Evolutionary conservation across 2,797 vertebrate species (phyloP), one percentile per base, ranked within the genome.

Genomic region (Hippopotamyrus pictus): DNA sequence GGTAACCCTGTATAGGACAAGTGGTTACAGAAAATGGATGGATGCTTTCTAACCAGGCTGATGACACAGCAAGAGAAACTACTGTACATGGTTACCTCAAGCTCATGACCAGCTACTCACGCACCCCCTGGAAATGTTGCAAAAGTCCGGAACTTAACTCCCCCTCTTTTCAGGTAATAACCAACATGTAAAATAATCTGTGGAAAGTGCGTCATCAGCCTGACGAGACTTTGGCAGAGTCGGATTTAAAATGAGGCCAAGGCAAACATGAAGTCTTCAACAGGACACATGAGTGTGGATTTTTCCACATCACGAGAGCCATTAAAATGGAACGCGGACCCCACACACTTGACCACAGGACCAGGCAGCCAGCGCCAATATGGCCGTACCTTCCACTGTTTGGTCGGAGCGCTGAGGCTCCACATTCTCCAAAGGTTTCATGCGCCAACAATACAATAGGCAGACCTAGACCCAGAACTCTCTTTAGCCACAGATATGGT

Each of bases 171-270:
- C 59, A 22, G 44, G 41, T 88, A 88, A 8, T 65, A 46, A 46
- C 57, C 33, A 48, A 65, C 59, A 25, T n/a, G 86, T 48, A 69
- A 65, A 9, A 46, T 65, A 88, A 69, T 88, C 87, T 41, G 33
- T 57, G 51, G 85, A 57, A 87, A 88, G 87, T 69, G 44, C 59
- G 33, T 48, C 87, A 88, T 62, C 41, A 48, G 57, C 37, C 37
- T 88, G 33, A 69, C 57, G n/a, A 7, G 62, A 88, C 22, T 14
- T 88, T 88, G 87, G 87, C 87, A 69, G 59, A 69, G 41, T 22
- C n/a, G 0, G 12, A 65, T 88, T 69, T 33, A 46, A 88, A 69
- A 33, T 48, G n/a, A 22, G 12, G 37, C 87, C 87, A 69, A 88
- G 12, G 19, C n/a, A 87, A 87, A 87, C 54, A 46, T 19, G 33